phyloP scores from a whole-genome alignment of 1,140 invertebrate genomes.

The Drosophila nasuta region DNA sequence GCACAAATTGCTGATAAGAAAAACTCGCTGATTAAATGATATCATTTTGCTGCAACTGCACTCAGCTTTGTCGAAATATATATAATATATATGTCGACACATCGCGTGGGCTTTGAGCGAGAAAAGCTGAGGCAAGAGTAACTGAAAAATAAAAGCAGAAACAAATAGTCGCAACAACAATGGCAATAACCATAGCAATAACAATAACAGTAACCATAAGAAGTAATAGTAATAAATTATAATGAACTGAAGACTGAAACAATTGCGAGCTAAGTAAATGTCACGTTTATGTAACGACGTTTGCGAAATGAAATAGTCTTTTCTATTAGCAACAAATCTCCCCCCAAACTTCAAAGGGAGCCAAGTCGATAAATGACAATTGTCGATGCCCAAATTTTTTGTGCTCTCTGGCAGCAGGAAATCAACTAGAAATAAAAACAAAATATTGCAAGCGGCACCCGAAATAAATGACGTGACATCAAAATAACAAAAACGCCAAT shows the following conservation, averaged over 20 bases:
- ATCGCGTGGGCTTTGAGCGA: constrained; percentile 52
- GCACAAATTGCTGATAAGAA: constrained; percentile 25
- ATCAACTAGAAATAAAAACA: constrained; percentile 30
- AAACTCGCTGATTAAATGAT: constrained; percentile 20
- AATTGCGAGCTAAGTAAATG: constrained; percentile 60
- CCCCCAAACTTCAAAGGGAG: constrained; percentile 6
- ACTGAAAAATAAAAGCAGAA: constrained; percentile 3
- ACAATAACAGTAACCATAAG: constrained; percentile 17
- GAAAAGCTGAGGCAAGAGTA: constrained; percentile 37
- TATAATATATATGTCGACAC: constrained; percentile 13
- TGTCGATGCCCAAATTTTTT: constrained; percentile 51
- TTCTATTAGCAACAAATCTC: constrained; percentile 53
- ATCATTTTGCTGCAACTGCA: constrained; percentile 13
- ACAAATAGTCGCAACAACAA: constrained; percentile 10
- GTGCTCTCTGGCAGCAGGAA: constrained; percentile 50
- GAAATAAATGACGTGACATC: constrained; percentile 69
- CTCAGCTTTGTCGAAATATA: too few species aligned
- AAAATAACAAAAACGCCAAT: constrained; percentile 49
- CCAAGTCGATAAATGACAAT: constrained; percentile 32
- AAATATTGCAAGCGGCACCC: constrained; percentile 44
- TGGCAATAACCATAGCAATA: constrained; percentile 22
- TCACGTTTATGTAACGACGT: constrained; percentile 67
- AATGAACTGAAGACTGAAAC: constrained; percentile 34
- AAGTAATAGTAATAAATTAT: constrained; percentile 26
- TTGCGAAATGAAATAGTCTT: constrained; percentile 41